Base-by-base conservation (phyloP, 2,797 vertebrate species). In the Picus viridis region DNA sequence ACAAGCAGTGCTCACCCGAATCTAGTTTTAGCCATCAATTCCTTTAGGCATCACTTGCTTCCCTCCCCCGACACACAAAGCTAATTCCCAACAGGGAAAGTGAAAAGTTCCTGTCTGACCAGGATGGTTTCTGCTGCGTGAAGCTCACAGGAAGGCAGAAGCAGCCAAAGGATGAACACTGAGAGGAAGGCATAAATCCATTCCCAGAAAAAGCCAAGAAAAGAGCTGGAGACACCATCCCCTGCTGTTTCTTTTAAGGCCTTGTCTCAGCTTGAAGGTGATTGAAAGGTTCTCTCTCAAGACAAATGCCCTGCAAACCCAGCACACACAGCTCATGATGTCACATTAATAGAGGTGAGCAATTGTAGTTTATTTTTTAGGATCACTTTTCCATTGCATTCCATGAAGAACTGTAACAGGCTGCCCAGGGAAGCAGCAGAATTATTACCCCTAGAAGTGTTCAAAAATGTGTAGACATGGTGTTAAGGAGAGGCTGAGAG, bases 271-370 rank as follows among this genome's bases (percentile, higher is more conserved):
- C 68, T 47, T 80, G 84, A 74, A 87, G 69, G 72, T 71, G 84
- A 89, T 72, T n/a, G 56, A 19, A 10, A 61, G 53, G 88, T 83
- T 45, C 79, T 41, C 75, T 2, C 62, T 58, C 32, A 13, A 83
- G 68, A 63, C 69, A 61, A 11, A 0, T 30, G 45, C 51, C 89
- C 86, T 77, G 41, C 30, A 92, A 94, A 70, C 49, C 64, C 7
- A 11, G 2, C 71, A 13, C 70, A 53, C n/a, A 16, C 86, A 79
- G 53, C 18, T 45, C 17, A 34, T 6, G 57, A 12, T 27, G 27
- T 18, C 32, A 15, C 2, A n/a, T 12, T 26, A 47, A 59, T 0
- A 0, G 0, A 83, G 34, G 23, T 7, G 29, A 23, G 6, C 29
- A 17, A 65, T 2, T 29, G 14, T 1, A 4, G 43, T 54, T 65